A percentile compares a stretch with the other conserved stretches of the same genome.
These are phyloP conservation scores for Hydrochoerus hydrochaeris DNA, from an alignment of 2,113 vertebrate species.

Conservation along the genomic window DNA sequence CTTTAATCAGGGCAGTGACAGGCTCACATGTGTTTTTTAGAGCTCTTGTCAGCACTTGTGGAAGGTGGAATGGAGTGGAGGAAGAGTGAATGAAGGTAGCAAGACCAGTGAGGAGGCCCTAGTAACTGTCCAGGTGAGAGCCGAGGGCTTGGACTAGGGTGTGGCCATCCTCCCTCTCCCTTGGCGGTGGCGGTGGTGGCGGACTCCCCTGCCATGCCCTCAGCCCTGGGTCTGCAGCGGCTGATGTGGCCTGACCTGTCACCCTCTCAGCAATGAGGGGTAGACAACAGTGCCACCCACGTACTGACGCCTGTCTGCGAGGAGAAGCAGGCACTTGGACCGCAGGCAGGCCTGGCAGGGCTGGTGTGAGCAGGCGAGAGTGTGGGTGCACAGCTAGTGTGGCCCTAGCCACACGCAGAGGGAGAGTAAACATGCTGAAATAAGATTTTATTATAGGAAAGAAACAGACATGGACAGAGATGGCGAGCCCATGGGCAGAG, in stretches of 20 bases:
- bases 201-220: fast-evolving
- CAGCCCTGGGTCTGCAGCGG: not conserved
- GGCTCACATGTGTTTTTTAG: slow-evolving; percentile 49
- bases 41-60: slow-evolving; percentile 60
- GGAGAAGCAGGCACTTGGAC: not conserved
- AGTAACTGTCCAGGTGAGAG: slow-evolving; percentile 28
- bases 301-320: not conserved
- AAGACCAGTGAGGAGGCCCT: slow-evolving; percentile 36
- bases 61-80: slow-evolving; percentile 51
- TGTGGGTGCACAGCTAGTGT: not conserved
- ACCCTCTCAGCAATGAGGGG: not conserved
- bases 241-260: not conserved
- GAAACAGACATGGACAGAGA: not conserved
- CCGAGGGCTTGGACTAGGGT: not conserved
- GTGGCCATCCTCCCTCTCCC: not conserved
- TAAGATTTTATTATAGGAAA: not conserved
- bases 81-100: slow-evolving; percentile 40
- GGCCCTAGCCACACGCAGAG: not conserved
- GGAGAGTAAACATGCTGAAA: not conserved
- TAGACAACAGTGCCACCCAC: not conserved
- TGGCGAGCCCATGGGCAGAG: not conserved
- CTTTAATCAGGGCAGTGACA: slow-evolving; percentile 22
- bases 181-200: too few relatives aligned
- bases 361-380: not conserved
- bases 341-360: not conserved